A percentile compares a stretch with the other conserved stretches of the same genome.
Conservation (phyloP, 2,888 invertebrate species). For the Hylaea fasciaria region DNA sequence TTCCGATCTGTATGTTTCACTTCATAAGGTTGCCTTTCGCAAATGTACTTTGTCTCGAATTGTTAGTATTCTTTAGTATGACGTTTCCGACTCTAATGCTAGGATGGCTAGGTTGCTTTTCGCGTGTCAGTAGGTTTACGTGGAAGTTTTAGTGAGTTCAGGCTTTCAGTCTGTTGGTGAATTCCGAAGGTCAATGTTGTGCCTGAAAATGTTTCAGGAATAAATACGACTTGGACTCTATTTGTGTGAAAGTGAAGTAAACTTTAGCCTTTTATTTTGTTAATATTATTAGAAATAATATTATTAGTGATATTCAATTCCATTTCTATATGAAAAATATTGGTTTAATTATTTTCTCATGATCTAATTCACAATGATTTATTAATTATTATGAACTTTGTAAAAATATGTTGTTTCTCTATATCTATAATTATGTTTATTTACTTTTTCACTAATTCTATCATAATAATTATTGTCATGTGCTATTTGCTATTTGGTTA, state of each 20-base stretch:
- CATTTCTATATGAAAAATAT: neutral
- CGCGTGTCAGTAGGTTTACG: conserved; percentile 4
- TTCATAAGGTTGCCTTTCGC: no score
- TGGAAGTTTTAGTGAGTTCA: conserved; percentile 31
- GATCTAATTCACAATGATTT: no score
- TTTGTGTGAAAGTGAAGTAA: neutral
- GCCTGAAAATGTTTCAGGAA: conserved; percentile 35
- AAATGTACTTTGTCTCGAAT: no score
- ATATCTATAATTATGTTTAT: no score
- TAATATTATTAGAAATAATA: no score
- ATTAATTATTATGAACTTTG: no score
- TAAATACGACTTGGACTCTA: conserved; percentile 8
- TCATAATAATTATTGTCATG: no score
- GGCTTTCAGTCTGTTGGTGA: conserved; percentile 48
- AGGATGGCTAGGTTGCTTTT: conserved; percentile 9
- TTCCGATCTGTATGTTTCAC: conserved; percentile 8
- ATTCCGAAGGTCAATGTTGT: conserved; percentile 48
- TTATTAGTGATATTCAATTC: neutral
- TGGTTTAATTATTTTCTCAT: no score
- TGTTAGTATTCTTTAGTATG: neutral
- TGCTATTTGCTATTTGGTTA: no score
- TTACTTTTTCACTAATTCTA: no score
- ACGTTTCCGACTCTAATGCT: conserved; percentile 10
- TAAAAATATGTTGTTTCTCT: no score
- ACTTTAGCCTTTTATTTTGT: neutral